These are phyloP conservation scores for Nothoprocta perdicaria DNA, from an alignment of 2,113 vertebrate species.

Conservation along the genomic window DNA sequence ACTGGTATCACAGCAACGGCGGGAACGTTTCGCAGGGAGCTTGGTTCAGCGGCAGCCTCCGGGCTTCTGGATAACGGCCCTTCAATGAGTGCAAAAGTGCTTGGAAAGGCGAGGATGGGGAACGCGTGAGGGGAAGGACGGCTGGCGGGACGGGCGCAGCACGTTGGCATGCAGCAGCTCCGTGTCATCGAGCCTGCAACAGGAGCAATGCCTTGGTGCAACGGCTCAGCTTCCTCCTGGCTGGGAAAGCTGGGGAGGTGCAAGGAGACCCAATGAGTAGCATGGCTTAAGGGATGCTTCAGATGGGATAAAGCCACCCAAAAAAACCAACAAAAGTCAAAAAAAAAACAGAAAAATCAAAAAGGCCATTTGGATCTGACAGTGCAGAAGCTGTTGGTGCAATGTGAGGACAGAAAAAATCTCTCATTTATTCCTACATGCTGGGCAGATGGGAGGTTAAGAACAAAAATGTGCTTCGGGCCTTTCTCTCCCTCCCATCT, in stretches of 20 bases:
- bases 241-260: neutral
- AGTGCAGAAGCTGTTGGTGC: neutral
- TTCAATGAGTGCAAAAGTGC: slow-evolving; percentile 40
- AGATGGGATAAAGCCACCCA: neutral
- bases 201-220: neutral
- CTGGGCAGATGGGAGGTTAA: neutral
- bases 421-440: neutral
- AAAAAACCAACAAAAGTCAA: neutral
- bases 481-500: neutral
- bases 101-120: neutral
- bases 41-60: slow-evolving; percentile 26
- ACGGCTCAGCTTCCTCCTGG: neutral
- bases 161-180: neutral
- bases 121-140: neutral
- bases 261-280: neutral
- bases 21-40: slow-evolving; percentile 23
- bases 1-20: slow-evolving; percentile 64
- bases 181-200: accelerated
- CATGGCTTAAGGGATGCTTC: neutral
- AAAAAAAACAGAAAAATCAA: neutral
- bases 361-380: neutral
- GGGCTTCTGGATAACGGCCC: slow-evolving; percentile 46
- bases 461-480: neutral
- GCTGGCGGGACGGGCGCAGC: accelerated
- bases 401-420: neutral